Conservation (phyloP, 2,888 invertebrate species). For the Sarcophaga variegata region DNA sequence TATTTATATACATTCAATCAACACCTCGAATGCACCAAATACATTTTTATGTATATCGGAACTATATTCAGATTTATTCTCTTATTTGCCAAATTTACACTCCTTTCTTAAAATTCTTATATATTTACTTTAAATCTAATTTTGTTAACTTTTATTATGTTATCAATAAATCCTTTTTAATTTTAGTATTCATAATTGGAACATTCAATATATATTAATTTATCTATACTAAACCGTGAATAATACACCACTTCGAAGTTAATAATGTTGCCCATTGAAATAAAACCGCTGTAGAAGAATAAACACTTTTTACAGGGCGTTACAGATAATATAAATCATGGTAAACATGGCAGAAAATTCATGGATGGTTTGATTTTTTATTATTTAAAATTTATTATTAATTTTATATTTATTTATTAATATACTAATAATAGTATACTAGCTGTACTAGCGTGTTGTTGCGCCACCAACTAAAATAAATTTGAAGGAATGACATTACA, state of each 20-base stretch:
- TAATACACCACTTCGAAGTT: conserved; percentile 56
- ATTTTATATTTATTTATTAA: too few relatives aligned
- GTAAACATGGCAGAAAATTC: background rate
- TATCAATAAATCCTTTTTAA: conserved; percentile 41
- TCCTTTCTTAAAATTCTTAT: conserved; percentile 23
- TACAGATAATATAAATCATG: background rate
- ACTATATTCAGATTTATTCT: conserved; percentile 6
- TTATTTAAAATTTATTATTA: too few relatives aligned
- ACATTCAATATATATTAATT: conserved; percentile 65
- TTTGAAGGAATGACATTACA: too few relatives aligned
- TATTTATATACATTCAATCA: conserved; percentile 44
- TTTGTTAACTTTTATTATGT: conserved; percentile 54
- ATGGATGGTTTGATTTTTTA: background rate
- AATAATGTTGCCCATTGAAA: conserved; percentile 26
- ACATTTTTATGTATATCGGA: conserved; percentile 36
- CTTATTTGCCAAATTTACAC: conserved; percentile 39
- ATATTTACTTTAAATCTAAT: conserved; percentile 18
- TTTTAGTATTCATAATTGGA: conserved; percentile 63
- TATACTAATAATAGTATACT: too few relatives aligned
- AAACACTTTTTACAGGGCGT: conserved; percentile 50
- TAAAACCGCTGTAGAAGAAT: conserved; percentile 29
- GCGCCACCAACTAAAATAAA: too few relatives aligned
- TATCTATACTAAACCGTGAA: conserved; percentile 68
- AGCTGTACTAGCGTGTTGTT: too few relatives aligned
- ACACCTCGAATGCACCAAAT: conserved; percentile 57